Conservation (phyloP, 1,140 invertebrate genomes). For the Spodoptera litura region DNA sequence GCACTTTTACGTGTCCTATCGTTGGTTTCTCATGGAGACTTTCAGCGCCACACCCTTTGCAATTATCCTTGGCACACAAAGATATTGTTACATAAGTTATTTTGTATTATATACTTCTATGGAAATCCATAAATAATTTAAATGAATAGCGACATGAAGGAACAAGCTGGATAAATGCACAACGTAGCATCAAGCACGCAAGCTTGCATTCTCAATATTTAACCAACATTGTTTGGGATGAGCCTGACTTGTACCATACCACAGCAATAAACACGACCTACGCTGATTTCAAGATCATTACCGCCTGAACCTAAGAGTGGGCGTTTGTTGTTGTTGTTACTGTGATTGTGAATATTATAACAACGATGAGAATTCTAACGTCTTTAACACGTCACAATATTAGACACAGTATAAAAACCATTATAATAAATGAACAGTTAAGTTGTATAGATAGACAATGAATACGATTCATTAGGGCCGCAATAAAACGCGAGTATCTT, state of each 20-base stretch:
- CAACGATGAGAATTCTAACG: conserved; percentile 43
- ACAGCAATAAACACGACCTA: conserved; percentile 80
- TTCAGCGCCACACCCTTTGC: conserved; percentile 52
- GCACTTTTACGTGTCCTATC: conserved; percentile 53
- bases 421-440: conserved; percentile 73
- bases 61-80: conserved; percentile 58
- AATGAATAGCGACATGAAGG: conserved; percentile 9
- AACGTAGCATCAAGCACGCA: conserved; percentile 19
- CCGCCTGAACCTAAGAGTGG: conserved; percentile 68
- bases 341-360: conserved; percentile 77
- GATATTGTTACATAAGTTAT: conserved; percentile 12
- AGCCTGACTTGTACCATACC: conserved; percentile 33
- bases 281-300: conserved; percentile 82
- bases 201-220: conserved; percentile 25
- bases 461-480: conserved; percentile 71
- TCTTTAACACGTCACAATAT: conserved; percentile 49
- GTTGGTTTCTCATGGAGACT: conserved; percentile 48
- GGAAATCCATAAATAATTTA: conserved; percentile 9
- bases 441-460: conserved; percentile 69
- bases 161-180: conserved; percentile 11
- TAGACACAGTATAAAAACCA: conserved; percentile 59
- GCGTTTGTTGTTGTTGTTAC: conserved; percentile 74
- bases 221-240: conserved; percentile 19
- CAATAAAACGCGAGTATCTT: conserved; percentile 66
- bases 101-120: not conserved